phyloP scores from a whole-genome alignment of 2,113 vertebrate genomes.

The Aythya baeri region DNA sequence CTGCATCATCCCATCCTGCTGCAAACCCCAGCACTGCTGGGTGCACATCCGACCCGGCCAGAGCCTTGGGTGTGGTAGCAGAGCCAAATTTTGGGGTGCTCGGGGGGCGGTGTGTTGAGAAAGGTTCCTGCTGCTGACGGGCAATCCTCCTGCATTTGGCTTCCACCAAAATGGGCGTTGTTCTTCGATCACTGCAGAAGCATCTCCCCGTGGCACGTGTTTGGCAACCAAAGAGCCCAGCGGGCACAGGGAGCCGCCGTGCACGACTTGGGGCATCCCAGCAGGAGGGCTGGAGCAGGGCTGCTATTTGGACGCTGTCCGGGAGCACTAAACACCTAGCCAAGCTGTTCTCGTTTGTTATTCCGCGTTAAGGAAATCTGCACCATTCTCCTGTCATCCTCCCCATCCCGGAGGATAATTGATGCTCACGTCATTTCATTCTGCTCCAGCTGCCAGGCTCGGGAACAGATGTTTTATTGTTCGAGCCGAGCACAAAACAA shows the following conservation, averaged over 20 bases:
- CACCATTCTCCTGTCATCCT: background rate
- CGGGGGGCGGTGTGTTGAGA: background rate
- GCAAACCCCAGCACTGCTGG: background rate
- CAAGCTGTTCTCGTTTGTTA: conserved; percentile 40
- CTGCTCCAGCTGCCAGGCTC: conserved; percentile 75
- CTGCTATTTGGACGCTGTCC: background rate
- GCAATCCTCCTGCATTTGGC: background rate
- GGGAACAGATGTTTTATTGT: conserved; percentile 82
- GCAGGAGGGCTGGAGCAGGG: rapidly evolving
- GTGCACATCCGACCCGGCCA: background rate
- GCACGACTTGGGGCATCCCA: background rate
- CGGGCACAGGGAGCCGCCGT: background rate
- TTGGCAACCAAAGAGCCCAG: background rate
- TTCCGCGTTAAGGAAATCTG: conserved; percentile 15
- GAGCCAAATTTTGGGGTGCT: background rate
- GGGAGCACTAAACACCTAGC: background rate
- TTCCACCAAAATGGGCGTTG: background rate
- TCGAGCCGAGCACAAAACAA: conserved; percentile 30
- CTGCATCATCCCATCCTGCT: conserved; percentile 6
- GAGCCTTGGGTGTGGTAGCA: background rate
- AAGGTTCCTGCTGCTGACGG: background rate
- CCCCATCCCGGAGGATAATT: conserved; percentile 61
- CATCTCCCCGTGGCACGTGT: background rate
- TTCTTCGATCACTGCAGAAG: background rate
- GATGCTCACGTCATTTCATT: conserved; percentile 72